Evolutionary conservation across 1,140 invertebrate genomes (phyloP), one percentile per base, ranked within the genome.

Genomic region (Plodia interpunctella): DNA sequence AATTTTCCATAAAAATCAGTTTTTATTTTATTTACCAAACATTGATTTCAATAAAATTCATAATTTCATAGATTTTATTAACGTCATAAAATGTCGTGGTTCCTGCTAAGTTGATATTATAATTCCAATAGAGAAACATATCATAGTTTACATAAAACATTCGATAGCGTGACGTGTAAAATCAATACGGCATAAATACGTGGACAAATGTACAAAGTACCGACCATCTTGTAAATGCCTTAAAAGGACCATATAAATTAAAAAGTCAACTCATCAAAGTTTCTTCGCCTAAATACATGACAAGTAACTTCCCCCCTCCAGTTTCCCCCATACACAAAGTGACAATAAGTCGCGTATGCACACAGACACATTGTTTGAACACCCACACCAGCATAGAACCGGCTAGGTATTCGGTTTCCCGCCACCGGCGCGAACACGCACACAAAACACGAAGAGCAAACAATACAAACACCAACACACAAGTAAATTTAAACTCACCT

Each of bases 401-500:
- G 78, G 81, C 80, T 80, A 79, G 81, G 86, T 87, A 87, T 87
- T 87, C 83, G 76, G 81, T 88, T 88, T 88, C 86, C 86, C 86
- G 86, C 83, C 86, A 87, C 83, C 84, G 78, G 76, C 78, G 78
- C 74, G 80, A 80, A 76, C 86, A 87, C 86, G 72, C 86, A 88
- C 84, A 88, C 86, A 78, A 88, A 88, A 87, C 78, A 88, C 83
- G 61, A 68, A 68, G 70, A 80, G 72, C 84, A 87, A 89, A 89
- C 87, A 89, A 87, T 89, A 87, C 83, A 87, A 87, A 85, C 82
- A 88, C 86, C 76, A 83, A 87, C 86, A 88, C 78, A 78, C 78
- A 85, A 89, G 84, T 86, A 87, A 88, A 88, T 87, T 89, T 89
- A 86, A 89, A 89, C 87, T 89, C 87, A 89, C 87, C 87, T 89